These are phyloP conservation scores for Anser brachyrhynchus DNA, from an alignment of 2,113 vertebrate genomes.

Conservation along the genomic window DNA sequence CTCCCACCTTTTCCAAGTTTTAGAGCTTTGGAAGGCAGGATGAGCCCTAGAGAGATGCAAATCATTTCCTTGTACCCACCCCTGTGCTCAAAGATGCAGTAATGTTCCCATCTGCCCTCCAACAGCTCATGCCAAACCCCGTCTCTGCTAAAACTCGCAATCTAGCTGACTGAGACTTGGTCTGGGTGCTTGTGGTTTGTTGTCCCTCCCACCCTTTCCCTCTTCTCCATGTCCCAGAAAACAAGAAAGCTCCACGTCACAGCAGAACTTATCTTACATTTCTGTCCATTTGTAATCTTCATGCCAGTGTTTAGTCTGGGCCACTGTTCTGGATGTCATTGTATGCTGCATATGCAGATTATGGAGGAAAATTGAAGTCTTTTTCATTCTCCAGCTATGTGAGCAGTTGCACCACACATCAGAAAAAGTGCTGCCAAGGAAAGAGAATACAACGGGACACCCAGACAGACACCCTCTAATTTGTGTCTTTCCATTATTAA, in stretches of 20 bases:
- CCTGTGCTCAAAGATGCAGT: background rate
- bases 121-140: background rate
- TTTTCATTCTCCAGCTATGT: background rate
- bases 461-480: background rate
- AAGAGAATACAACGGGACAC: background rate
- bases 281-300: background rate
- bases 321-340: background rate
- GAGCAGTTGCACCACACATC: background rate
- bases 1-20: background rate
- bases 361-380: background rate
- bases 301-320: fast-evolving
- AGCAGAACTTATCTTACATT: background rate
- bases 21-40: background rate
- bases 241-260: background rate
- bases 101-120: background rate
- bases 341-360: background rate
- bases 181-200: background rate
- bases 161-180: background rate
- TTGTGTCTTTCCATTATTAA: background rate
- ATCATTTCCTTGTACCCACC: background rate
- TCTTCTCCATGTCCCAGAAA: background rate
- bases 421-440: background rate
- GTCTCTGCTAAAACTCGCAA: background rate
- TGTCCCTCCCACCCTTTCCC: background rate
- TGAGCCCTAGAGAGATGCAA: background rate